Evolutionary conservation across 2,113 vertebrate species (phyloP), one percentile per base, ranked within the genome.

Genomic region (Cyprinodon variegatus): DNA sequence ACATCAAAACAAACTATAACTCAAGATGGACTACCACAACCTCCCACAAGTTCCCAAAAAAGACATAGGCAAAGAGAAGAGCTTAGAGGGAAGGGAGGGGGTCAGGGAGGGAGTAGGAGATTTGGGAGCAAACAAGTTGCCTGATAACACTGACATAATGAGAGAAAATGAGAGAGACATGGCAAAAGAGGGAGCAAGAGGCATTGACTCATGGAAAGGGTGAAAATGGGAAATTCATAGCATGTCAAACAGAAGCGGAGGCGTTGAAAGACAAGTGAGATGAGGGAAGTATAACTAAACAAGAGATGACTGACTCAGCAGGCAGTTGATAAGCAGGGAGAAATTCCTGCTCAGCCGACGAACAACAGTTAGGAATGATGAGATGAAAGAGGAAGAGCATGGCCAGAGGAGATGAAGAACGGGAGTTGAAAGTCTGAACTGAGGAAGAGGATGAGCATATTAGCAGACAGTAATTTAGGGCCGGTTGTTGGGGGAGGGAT

Each of bases 1-100:
- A 85, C 81, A 89, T 90, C 83, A 89, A 91, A 92, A 92, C 89
- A 91, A 91, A 88, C 87, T 65, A 83, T 85, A 87, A 90, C 76
- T 91, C 84, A 87, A 78, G 72, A 81, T 65, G 84, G 85, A 82
- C 86, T 85, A 78, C 85, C 76, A 1, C 73, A 72, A 82, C 76
- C 83, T 89, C 83, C 86, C 83, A 88, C 68, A 61, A 72, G 82
- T 86, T 91, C 86, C 81, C 79, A 86, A 84, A 81, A 85, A 87
- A 88, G 76, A 83, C 67, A 61, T 45, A 71, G 50, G 61, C 65
- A 68, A 20, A 9, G 14, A 82, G n/a, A 67, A 65, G 39, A 80
- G 48, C 48, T 38, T 10, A 46, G 72, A 68, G n/a, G 59, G 77
- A 60, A 74, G 64, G 65, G 81, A 72, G 61, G 83, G 67, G 45